Evolutionary conservation across 23 tunicate genomes (phyloP).

Genomic region (Diplosoma virens): DNA sequence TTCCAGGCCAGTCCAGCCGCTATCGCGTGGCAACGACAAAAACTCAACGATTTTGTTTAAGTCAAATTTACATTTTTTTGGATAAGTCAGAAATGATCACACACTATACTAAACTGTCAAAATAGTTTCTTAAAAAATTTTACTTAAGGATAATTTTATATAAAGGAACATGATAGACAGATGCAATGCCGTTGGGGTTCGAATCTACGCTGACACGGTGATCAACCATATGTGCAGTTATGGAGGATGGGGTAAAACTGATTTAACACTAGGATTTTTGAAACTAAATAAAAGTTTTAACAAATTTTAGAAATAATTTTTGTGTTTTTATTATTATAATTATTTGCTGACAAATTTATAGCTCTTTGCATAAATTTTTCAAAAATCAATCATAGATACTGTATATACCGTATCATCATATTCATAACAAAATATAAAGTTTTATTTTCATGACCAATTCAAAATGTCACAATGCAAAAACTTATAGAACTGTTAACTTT

Average conservation of each 20-base stretch:
- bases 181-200: slow-evolving; percentile 88
- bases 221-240: slow-evolving; percentile 90
- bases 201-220: slow-evolving; percentile 82
- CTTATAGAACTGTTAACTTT: not conserved
- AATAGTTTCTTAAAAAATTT: not conserved
- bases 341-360: not conserved
- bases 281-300: not conserved
- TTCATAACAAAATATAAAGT: no score
- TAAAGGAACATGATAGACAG: slow-evolving; percentile 80
- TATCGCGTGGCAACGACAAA: no score
- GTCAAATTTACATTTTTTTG: not conserved
- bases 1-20: no score
- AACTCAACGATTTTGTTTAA: not conserved
- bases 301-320: not conserved
- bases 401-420: no score
- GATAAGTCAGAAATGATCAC: no score
- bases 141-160: no score
- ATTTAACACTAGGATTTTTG: no score
- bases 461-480: no score
- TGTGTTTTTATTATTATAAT: not conserved
- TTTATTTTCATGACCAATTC: no score
- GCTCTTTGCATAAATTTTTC: no score
- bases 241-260: slow-evolving; percentile 55
- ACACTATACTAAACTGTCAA: not conserved
- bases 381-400: no score